Evolutionary conservation across 2,797 vertebrate genomes (phyloP).

Genomic region (Phyllotis vaccarum): DNA sequence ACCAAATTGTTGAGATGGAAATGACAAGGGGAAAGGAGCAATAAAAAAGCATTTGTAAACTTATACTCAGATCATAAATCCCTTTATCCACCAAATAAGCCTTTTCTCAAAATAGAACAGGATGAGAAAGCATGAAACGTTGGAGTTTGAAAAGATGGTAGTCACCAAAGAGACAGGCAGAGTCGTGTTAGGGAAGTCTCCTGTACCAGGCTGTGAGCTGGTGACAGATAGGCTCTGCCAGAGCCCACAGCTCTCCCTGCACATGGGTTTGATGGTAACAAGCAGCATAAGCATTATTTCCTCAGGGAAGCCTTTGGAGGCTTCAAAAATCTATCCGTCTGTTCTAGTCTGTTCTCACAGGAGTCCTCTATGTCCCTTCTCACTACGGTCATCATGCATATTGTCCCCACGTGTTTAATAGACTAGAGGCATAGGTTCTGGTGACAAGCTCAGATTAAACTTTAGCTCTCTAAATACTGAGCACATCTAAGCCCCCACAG

Average conservation of each 20-base stretch:
- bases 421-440: neutral
- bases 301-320: neutral
- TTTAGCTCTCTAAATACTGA: neutral
- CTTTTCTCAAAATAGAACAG: conserved; percentile 10
- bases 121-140: neutral
- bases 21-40: neutral
- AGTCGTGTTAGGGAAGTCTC: neutral
- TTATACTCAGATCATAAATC: conserved; percentile 4
- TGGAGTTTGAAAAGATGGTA: neutral
- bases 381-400: neutral
- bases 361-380: neutral
- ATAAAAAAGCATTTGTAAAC: conserved; percentile 20
- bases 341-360: neutral
- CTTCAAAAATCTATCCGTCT: neutral
- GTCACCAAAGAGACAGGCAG: neutral
- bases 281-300: neutral
- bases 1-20: conserved; percentile 26
- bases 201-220: neutral
- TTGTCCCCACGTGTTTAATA: neutral
- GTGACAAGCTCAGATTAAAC: neutral
- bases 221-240: neutral
- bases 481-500: neutral
- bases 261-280: neutral
- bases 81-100: neutral
- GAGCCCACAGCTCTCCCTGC: neutral